Conservation (phyloP, 2,888 invertebrate genomes). For the Mellilla xanthometata region DNA sequence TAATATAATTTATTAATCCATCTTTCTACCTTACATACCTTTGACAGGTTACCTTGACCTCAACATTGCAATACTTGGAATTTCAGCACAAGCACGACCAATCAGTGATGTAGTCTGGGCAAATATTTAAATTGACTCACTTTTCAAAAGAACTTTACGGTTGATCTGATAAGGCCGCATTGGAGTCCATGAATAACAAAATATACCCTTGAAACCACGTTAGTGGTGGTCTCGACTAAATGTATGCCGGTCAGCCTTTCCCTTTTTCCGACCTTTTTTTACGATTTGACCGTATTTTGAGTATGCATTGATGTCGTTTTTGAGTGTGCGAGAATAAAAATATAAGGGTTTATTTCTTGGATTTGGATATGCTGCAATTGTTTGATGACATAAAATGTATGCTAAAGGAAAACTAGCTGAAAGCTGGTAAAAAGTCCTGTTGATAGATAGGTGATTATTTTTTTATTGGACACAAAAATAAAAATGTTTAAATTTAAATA, state of each 20-base stretch:
- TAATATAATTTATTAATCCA: no score
- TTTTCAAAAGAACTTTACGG: constrained; percentile 33
- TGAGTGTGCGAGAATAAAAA: no score
- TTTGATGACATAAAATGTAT: no score
- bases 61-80: constrained; percentile 14
- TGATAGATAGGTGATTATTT: no score
- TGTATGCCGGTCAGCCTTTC: neutral
- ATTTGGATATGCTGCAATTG: no score
- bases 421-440: no score
- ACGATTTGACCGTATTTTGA: no score
- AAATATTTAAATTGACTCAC: constrained; percentile 34
- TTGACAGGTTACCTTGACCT: constrained; percentile 1
- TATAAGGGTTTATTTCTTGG: no score
- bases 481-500: no score
- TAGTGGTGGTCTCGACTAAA: constrained; percentile 6
- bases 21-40: neutral
- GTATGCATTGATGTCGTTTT: no score
- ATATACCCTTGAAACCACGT: constrained; percentile 61
- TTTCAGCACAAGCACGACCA: constrained; percentile 15
- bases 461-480: no score
- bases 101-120: constrained; percentile 25
- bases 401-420: no score
- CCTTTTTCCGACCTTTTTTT: neutral
- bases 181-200: constrained; percentile 64
- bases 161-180: constrained; percentile 64